These are phyloP conservation scores for Edolisoma coerulescens DNA, from an alignment of 2,113 vertebrate species.

Conservation along the genomic window DNA sequence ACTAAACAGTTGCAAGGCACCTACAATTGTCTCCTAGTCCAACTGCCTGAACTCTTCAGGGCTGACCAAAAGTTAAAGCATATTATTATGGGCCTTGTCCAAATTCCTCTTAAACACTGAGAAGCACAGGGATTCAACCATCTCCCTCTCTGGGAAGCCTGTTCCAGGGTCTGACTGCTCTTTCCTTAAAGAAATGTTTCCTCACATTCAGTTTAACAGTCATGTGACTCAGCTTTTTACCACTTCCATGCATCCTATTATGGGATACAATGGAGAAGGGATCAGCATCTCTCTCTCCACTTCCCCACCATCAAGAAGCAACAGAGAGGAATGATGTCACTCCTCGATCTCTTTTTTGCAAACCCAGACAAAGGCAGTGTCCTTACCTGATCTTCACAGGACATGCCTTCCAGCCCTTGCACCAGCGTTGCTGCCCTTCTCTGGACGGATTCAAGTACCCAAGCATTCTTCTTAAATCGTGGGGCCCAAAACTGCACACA, in stretches of 20 bases:
- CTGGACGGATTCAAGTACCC: background rate
- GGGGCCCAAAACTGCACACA: background rate
- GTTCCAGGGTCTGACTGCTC: background rate
- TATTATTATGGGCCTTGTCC: background rate
- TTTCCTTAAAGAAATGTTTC: background rate
- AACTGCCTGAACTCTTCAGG: background rate
- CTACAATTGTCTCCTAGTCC: background rate
- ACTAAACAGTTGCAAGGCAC: background rate
- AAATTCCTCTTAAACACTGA: background rate
- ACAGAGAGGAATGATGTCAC: background rate
- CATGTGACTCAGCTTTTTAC: background rate
- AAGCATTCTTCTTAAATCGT: background rate
- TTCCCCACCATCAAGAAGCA: background rate
- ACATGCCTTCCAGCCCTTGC: background rate
- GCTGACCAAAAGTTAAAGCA: background rate
- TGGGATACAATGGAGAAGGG: background rate
- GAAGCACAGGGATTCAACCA: background rate
- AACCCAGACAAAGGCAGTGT: background rate
- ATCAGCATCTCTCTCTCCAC: background rate
- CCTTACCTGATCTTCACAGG: background rate
- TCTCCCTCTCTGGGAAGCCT: background rate
- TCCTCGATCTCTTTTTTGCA: background rate
- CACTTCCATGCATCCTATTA: background rate
- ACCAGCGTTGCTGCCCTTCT: background rate
- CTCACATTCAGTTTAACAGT: background rate